Conservation (phyloP, 2,113 vertebrate genomes). For the Tretioscincus oriximinensis region DNA sequence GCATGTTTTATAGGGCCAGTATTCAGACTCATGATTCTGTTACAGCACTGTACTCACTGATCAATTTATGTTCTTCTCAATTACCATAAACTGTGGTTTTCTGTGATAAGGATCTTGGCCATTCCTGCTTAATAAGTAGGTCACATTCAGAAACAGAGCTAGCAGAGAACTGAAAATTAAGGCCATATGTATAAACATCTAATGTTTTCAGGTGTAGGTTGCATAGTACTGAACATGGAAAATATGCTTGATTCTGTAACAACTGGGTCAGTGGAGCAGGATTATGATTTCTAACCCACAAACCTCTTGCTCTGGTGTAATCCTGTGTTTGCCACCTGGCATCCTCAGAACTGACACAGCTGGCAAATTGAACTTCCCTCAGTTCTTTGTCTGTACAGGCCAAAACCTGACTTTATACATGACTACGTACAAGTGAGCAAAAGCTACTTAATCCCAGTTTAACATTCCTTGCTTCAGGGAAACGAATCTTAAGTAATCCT, state of each 20-base stretch:
- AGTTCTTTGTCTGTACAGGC: background rate
- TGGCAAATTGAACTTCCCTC: background rate
- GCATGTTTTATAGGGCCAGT: conserved; percentile 33
- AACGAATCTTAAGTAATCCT: background rate
- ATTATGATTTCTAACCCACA: conserved; percentile 7
- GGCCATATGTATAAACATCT: conserved; percentile 38
- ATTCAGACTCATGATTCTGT: conserved; percentile 35
- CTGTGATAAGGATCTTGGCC: conserved; percentile 49
- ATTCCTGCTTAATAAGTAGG: conserved; percentile 43
- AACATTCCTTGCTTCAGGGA: background rate
- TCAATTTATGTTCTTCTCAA: conserved; percentile 39
- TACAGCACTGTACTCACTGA: conserved; percentile 34
- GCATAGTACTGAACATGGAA: conserved; percentile 1
- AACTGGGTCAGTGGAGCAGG: conserved; percentile 27
- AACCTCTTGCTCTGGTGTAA: conserved; percentile 14
- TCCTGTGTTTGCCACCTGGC: conserved; percentile 13
- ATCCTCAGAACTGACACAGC: conserved; percentile 13
- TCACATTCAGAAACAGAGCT: conserved; percentile 42
- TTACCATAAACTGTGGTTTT: conserved; percentile 53
- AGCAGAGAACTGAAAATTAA: conserved; percentile 52
- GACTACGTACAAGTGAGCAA: background rate
- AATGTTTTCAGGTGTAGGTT: conserved; percentile 40
- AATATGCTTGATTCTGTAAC: background rate
- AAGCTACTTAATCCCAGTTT: background rate
- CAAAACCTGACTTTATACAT: conserved; percentile 1